Evolutionary conservation across 2,113 vertebrate genomes (phyloP).

Genomic region (Hyperopisus bebe): DNA sequence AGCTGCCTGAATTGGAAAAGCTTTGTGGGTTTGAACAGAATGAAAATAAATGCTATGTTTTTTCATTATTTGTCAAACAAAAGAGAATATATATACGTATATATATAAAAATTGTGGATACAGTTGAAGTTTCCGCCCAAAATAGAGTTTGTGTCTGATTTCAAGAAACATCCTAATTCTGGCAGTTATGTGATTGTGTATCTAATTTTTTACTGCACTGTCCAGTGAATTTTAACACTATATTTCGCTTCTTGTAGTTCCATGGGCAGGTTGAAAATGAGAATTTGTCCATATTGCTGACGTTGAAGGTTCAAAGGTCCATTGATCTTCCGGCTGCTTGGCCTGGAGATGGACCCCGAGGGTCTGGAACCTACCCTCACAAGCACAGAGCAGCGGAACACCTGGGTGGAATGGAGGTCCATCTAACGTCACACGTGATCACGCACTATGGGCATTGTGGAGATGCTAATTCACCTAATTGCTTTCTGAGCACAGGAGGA

Average conservation of each 20-base stretch:
- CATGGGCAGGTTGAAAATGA: neutral
- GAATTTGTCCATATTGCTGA: neutral
- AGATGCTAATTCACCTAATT: neutral
- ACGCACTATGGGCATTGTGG: neutral
- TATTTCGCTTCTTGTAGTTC: neutral
- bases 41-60: neutral
- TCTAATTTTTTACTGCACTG: neutral
- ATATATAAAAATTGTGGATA: neutral
- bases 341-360: neutral
- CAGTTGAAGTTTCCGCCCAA: neutral
- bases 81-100: neutral
- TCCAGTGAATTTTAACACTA: neutral
- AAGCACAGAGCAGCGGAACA: neutral
- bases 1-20: neutral
- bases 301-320: neutral
- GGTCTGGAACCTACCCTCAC: neutral
- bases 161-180: neutral
- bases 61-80: neutral
- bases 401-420: neutral
- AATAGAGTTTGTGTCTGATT: neutral
- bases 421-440: neutral
- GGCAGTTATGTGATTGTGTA: neutral
- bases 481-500: neutral
- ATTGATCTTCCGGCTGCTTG: neutral
- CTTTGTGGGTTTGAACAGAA: neutral